phyloP scores from a whole-genome alignment of 2,888 invertebrate genomes.

The Nemotelus nigrinus region DNA sequence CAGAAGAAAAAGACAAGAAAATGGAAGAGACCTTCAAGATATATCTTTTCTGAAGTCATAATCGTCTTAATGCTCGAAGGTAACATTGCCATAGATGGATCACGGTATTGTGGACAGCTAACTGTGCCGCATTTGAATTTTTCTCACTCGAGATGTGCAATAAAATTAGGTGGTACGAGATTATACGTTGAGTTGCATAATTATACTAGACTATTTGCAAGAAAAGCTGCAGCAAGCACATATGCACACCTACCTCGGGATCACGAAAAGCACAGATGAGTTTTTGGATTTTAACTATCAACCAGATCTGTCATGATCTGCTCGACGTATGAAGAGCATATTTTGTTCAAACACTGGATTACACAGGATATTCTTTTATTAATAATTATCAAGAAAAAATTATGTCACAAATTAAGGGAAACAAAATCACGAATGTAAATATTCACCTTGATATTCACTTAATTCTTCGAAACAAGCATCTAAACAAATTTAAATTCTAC shows the following conservation, averaged over 20 bases:
- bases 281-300: too few species aligned
- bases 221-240: background rate
- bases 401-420: too few species aligned
- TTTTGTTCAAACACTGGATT: too few species aligned
- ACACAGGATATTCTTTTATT: too few species aligned
- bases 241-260: background rate
- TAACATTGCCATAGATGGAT: conserved; percentile 30
- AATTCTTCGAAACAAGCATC: too few species aligned
- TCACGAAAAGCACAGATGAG: too few species aligned
- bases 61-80: conserved; percentile 41
- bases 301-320: too few species aligned
- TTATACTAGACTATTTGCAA: background rate
- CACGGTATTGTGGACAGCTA: conserved; percentile 2
- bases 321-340: too few species aligned
- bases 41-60: conserved; percentile 41
- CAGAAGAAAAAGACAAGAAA: conserved; percentile 32
- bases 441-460: too few species aligned
- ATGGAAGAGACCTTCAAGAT: conserved; percentile 35
- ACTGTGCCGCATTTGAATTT: background rate
- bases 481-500: too few species aligned
- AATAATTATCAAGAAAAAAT: too few species aligned
- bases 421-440: too few species aligned
- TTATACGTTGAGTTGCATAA: background rate
- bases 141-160: conserved; percentile 6
- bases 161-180: background rate